A percentile compares a stretch with the other conserved stretches of the same genome.
phyloP scores from a whole-genome alignment of 2,113 vertebrate genomes.

The Gulo gulo region DNA sequence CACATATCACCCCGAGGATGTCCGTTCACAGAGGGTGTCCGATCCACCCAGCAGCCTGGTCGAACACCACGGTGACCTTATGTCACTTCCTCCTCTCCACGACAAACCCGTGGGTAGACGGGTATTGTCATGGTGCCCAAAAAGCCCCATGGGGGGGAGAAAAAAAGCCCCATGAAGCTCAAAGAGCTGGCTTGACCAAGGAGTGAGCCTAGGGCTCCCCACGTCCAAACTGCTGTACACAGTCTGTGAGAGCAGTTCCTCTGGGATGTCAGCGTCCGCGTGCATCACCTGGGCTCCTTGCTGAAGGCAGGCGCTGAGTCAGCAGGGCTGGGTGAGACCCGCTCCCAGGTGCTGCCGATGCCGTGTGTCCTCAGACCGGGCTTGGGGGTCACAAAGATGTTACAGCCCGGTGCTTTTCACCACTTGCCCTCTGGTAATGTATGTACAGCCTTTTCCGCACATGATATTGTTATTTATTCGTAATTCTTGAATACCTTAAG shows the following conservation, averaged over 20 bases:
- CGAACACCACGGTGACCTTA: background rate
- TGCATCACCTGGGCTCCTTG: background rate
- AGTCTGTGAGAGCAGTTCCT: background rate
- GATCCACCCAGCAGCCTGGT: background rate
- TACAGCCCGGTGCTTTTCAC: background rate
- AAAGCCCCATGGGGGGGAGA: background rate
- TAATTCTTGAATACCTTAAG: background rate
- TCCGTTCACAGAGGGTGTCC: background rate
- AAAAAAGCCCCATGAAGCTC: background rate
- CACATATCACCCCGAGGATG: too few relatives aligned
- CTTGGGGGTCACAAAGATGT: background rate
- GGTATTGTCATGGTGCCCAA: too few relatives aligned
- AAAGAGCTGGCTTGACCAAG: background rate
- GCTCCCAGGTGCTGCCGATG: background rate
- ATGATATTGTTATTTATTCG: background rate
- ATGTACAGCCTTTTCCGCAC: background rate
- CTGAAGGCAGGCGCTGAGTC: background rate
- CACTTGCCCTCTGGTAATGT: background rate
- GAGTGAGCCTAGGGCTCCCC: background rate
- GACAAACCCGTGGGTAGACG: background rate
- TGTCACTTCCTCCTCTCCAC: background rate
- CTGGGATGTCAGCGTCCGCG: accelerated
- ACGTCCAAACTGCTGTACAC: background rate
- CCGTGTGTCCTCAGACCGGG: background rate
- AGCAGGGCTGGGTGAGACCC: too few relatives aligned